Evolutionary conservation across 23 tunicate species (phyloP).

Genomic region (Trididemnum clinides): DNA sequence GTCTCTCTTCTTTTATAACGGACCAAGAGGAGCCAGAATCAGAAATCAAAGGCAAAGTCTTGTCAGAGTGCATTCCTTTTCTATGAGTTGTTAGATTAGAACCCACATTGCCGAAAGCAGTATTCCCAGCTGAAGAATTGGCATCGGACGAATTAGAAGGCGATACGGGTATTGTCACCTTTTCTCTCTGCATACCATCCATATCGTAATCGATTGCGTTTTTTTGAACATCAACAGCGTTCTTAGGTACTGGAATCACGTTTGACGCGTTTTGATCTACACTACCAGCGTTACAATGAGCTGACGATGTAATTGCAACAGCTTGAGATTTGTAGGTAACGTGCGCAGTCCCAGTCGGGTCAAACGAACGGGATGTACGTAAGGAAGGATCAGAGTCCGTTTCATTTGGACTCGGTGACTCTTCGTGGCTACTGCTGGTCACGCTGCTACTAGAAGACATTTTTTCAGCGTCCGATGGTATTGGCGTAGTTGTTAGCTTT

Average conservation of each 20-base stretch:
- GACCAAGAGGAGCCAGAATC: constrained; percentile 42
- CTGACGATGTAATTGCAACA: background rate
- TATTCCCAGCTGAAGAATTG: background rate
- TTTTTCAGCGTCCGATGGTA: constrained; percentile 90
- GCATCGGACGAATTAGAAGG: background rate
- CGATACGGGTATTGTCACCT: background rate
- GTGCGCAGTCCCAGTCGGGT: background rate
- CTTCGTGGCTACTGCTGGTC: constrained; percentile 68
- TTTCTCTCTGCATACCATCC: background rate
- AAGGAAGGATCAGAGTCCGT: background rate
- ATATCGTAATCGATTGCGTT: constrained; percentile 6
- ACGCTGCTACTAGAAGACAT: constrained; percentile 74
- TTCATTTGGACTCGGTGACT: constrained; percentile 67
- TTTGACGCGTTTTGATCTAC: background rate
- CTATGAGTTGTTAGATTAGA: background rate
- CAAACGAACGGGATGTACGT: background rate
- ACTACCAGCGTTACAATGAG: background rate
- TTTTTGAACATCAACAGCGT: constrained; percentile 46
- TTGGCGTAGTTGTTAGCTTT: constrained; percentile 84
- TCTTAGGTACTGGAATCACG: constrained; percentile 35
- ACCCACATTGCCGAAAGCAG: background rate
- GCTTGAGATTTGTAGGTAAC: background rate
- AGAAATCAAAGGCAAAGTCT: background rate
- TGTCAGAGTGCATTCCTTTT: background rate
- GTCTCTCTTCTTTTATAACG: constrained; percentile 51